These are phyloP conservation scores for Argopecten irradians DNA, from an alignment of 1,140 invertebrate species.

Conservation along the genomic window DNA sequence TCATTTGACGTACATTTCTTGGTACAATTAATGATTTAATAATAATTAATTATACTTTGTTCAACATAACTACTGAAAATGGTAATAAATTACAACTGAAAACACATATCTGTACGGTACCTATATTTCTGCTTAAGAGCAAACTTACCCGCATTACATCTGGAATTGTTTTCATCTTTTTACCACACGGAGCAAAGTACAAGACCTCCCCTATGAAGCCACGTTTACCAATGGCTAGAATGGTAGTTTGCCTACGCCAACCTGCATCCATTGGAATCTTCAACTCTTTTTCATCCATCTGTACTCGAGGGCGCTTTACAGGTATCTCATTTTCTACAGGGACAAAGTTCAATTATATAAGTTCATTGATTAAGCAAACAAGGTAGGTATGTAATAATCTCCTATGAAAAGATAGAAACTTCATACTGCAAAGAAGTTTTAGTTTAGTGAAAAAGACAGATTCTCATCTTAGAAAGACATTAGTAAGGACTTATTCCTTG, in stretches of 20 bases:
- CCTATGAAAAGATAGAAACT: no score
- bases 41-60: no score
- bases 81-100: background rate
- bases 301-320: slow-evolving; percentile 70
- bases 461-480: no score
- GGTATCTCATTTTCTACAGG: slow-evolving; percentile 43
- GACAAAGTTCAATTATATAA: background rate
- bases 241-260: slow-evolving; percentile 93
- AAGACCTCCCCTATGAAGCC: slow-evolving; percentile 85
- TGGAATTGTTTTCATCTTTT: slow-evolving; percentile 85
- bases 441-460: no score
- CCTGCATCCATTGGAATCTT: slow-evolving; percentile 87
- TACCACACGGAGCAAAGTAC: slow-evolving; percentile 91
- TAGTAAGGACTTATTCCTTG: no score
- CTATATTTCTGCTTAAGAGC: no score
- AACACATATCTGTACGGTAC: no score
- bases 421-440: no score
- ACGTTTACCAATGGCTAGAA: slow-evolving; percentile 84
- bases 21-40: no score
- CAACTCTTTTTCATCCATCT: slow-evolving; percentile 80
- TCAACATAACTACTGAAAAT: background rate
- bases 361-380: background rate
- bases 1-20: no score
- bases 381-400: background rate
- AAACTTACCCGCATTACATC: slow-evolving; percentile 84